These are phyloP conservation scores for Dipodomys stephensi DNA, from an alignment of 2,113 vertebrate genomes.

Conservation along the genomic window DNA sequence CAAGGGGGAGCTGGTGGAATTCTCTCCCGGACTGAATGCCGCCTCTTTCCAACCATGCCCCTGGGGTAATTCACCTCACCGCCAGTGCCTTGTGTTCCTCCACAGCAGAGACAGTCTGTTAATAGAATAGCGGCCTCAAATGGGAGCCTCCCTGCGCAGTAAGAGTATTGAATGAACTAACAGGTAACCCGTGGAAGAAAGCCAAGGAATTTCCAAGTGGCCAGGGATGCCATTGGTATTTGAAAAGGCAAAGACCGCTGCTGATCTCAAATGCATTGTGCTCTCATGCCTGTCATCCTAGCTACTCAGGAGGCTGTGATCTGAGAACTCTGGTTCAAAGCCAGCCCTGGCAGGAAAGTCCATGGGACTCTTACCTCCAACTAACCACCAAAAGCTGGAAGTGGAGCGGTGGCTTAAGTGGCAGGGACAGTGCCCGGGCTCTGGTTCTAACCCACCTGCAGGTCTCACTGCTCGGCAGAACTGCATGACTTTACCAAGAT, in stretches of 20 bases:
- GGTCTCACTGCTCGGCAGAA: too few species aligned
- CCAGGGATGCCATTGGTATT: neutral
- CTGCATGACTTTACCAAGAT: neutral
- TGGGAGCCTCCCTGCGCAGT: neutral
- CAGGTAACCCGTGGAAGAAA: too few species aligned
- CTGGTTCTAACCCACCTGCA: too few species aligned
- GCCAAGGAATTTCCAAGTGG: neutral
- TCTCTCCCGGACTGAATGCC: rapidly evolving
- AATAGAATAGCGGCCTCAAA: neutral
- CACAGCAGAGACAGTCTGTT: neutral
- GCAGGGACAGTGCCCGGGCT: too few species aligned
- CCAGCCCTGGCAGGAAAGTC: too few species aligned
- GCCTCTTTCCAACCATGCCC: neutral
- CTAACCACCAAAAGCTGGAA: too few species aligned
- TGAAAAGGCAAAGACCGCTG: neutral
- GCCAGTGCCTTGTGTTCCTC: neutral
- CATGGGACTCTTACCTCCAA: too few species aligned
- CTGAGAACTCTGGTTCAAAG: too few species aligned
- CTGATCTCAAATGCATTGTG: rapidly evolving
- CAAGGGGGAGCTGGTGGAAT: neutral
- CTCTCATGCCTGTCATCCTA: neutral
- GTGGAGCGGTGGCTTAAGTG: too few species aligned
- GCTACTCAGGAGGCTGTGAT: too few species aligned
- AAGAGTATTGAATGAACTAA: rapidly evolving
- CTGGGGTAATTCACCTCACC: neutral